Evolutionary conservation across 1,140 invertebrate species (phyloP).

Genomic region (Drosophila kepulauana): DNA sequence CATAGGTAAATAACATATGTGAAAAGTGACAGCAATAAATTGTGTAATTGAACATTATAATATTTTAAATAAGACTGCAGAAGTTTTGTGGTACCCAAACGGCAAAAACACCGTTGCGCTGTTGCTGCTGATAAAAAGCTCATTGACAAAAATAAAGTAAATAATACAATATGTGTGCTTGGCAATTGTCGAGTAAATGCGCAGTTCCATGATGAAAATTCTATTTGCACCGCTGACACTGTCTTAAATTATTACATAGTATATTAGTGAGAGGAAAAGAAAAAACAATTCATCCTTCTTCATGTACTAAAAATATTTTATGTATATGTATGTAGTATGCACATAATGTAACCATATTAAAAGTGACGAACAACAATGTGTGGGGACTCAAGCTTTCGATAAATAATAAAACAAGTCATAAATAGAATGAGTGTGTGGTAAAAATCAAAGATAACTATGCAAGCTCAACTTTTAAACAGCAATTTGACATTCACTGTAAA

Average conservation of each 20-base stretch:
- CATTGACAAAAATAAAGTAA: conserved; percentile 63
- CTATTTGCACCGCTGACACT: not conserved
- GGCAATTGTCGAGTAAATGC: conserved; percentile 47
- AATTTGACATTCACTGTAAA: conserved; percentile 20
- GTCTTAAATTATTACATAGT: conserved; percentile 1
- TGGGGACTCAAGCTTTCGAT: conserved; percentile 2
- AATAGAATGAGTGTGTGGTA: not conserved
- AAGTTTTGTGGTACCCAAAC: not conserved
- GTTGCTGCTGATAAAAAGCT: conserved; percentile 65
- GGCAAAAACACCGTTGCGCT: conserved; percentile 23
- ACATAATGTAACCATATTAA: conserved; percentile 31
- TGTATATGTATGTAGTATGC: conserved; percentile 17
- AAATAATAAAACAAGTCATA: conserved; percentile 15
- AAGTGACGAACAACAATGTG: not conserved
- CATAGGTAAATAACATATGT: conserved; percentile 25
- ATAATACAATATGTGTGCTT: conserved; percentile 54
- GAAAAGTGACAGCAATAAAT: not conserved
- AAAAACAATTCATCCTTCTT: not conserved
- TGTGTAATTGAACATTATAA: not conserved
- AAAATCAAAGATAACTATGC: not conserved
- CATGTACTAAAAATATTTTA: not conserved
- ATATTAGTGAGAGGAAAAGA: conserved; percentile 1
- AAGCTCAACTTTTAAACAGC: conserved; percentile 13
- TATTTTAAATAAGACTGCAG: not conserved
- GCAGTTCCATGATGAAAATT: conserved; percentile 53